phyloP scores from a whole-genome alignment of 2,797 vertebrate species.

The Bovichtus variegatus region DNA sequence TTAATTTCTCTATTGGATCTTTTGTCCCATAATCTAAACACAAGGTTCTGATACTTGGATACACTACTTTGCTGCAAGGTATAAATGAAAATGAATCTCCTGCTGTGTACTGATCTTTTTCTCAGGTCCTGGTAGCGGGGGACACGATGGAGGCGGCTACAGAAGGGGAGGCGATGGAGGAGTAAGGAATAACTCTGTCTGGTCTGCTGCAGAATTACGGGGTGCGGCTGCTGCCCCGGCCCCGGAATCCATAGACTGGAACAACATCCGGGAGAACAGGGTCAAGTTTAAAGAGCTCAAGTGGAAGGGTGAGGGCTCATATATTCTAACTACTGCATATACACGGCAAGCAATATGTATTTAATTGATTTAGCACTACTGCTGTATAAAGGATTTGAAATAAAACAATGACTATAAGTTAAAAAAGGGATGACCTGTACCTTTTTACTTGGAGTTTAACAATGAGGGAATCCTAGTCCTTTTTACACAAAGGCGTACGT shows the following conservation, averaged over 20 bases:
- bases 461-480: no score
- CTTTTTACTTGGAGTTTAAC: no score
- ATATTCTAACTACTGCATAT: no score
- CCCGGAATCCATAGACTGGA: conserved; percentile 88
- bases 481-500: no score
- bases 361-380: neutral
- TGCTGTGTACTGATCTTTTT: conserved; percentile 3
- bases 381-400: neutral
- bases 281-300: conserved; percentile 90
- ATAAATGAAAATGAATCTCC: neutral
- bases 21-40: no score
- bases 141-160: neutral
- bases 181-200: conserved; percentile 57
- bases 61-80: neutral
- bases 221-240: conserved; percentile 19
- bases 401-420: neutral
- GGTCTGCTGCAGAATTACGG: conserved; percentile 61
- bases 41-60: no score
- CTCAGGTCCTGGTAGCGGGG: conserved; percentile 31
- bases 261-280: conserved; percentile 87
- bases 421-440: no score
- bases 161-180: neutral
- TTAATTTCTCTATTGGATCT: no score
- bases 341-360: neutral
- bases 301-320: conserved; percentile 89